Conservation (phyloP, 1,140 invertebrate species). For the Anoplolepis gracilipes region DNA sequence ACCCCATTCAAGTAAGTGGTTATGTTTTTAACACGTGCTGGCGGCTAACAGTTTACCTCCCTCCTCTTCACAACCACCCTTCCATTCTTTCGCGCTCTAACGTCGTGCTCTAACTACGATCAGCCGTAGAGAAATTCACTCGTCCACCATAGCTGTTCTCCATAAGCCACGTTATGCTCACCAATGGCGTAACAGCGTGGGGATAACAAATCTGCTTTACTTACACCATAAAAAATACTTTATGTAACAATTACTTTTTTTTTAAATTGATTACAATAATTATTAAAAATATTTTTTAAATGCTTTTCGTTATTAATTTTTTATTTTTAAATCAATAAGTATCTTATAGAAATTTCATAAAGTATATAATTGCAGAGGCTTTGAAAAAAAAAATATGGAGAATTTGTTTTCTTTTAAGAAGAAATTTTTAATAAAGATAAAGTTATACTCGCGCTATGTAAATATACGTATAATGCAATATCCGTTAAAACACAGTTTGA, state of each 20-base stretch:
- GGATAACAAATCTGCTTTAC: neutral
- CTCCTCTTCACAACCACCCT: slow-evolving; percentile 14
- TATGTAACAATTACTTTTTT: too few species aligned
- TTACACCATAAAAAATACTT: too few species aligned
- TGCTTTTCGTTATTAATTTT: too few species aligned
- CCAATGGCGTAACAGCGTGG: slow-evolving; percentile 65
- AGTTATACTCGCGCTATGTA: neutral
- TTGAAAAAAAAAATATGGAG: neutral
- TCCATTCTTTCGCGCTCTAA: slow-evolving; percentile 25
- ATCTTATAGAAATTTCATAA: neutral
- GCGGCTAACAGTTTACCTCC: slow-evolving; percentile 73
- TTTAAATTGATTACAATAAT: neutral
- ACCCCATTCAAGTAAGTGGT: slow-evolving; percentile 81
- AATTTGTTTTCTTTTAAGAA: neutral
- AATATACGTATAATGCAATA: neutral
- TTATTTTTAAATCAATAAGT: too few species aligned
- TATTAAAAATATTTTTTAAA: neutral
- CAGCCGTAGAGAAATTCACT: slow-evolving; percentile 63
- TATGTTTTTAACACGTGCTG: slow-evolving; percentile 83
- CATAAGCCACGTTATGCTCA: slow-evolving; percentile 58
- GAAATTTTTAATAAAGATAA: neutral
- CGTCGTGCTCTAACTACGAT: slow-evolving; percentile 40
- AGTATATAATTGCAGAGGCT: neutral
- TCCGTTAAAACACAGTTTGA: neutral
- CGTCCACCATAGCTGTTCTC: slow-evolving; percentile 56